Base-by-base conservation (phyloP, 2,888 invertebrate species). In the Meloe dianella region DNA sequence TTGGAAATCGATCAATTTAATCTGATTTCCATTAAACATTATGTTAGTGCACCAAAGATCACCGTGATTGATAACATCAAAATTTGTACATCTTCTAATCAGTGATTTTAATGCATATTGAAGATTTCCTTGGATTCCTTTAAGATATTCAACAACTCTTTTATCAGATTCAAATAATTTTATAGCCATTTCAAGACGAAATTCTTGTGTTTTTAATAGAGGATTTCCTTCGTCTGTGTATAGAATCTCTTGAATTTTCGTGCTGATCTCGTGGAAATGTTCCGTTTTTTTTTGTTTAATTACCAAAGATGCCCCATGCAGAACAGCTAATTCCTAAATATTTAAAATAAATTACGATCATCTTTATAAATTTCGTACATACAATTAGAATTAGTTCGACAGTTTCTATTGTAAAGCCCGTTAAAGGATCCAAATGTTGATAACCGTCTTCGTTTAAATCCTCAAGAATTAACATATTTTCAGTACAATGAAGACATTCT, bases 1-100 rank as follows among this genome's bases (percentile, higher is more conserved):
- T 59, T 59, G 59, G 20, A 59, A 59, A 32, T 59, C 59, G 3
- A 59, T 32, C 1, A 59, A 38, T 35, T 59, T 32, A 32, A 35
- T 38, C n/a, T 59, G 2, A 2, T n/a, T 30, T 1, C 35, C 22
- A 9, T 35, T 38, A n/a, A 59, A 30, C 17, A 59, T 24, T 22
- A 59, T 24, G 10, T 59, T 59, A 20, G 12, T 32, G 0, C 35
- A 38, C 59, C 20, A 35, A 35, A 59, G 35, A 59, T 59, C 59
- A 32, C 59, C 30, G 8, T 59, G 59, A 4, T 35, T 59, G 14
- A 59, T 38, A 22, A 59, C 59, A 8, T 32, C 24, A 17, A 59
- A 38, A 10, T 9, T 20, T 22, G 22, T 59, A 0, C n/a, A 24
- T 38, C 59, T 35, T 1, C 8, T 14, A 2, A 59, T 2, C 0